Percentiles rank a stretch among this genome's conserved stretches.
Conservation (phyloP, 2,797 vertebrate species). For the Novumbra hubbsi region DNA sequence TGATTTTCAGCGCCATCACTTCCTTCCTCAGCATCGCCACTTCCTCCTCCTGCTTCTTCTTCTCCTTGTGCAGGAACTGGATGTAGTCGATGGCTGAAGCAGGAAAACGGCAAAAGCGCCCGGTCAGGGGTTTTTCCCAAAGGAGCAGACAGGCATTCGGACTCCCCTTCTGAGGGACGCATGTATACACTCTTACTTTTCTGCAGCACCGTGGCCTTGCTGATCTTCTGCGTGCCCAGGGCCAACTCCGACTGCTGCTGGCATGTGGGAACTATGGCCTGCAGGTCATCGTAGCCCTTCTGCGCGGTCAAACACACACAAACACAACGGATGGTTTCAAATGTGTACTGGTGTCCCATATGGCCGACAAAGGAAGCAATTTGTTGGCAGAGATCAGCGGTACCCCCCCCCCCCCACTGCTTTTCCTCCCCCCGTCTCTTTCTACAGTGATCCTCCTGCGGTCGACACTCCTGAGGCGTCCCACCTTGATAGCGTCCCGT, state of each 20-base stretch:
- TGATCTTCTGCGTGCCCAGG: slow-evolving; percentile 92
- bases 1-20: slow-evolving; percentile 95
- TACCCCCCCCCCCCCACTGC: not conserved
- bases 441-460: not conserved
- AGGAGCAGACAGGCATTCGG: not conserved
- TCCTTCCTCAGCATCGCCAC: slow-evolving; percentile 92
- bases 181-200: slow-evolving; percentile 86
- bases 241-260: slow-evolving; percentile 92
- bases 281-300: slow-evolving; percentile 98
- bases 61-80: slow-evolving; percentile 98
- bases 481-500: slow-evolving; percentile 93
- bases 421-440: not conserved
- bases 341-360: not conserved
- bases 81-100: slow-evolving; percentile 94
- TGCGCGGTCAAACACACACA: slow-evolving; percentile 46
- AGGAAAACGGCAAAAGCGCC: slow-evolving; percentile 13
- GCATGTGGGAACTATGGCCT: slow-evolving; percentile 94
- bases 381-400: not conserved
- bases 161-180: not conserved
- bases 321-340: not conserved
- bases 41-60: slow-evolving; percentile 98
- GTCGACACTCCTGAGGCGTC: not conserved
- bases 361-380: not conserved
- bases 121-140: slow-evolving; percentile 29
- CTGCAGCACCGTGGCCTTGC: slow-evolving; percentile 94